phyloP scores from a whole-genome alignment of 2,888 invertebrate species.

The Cryptus armator region DNA sequence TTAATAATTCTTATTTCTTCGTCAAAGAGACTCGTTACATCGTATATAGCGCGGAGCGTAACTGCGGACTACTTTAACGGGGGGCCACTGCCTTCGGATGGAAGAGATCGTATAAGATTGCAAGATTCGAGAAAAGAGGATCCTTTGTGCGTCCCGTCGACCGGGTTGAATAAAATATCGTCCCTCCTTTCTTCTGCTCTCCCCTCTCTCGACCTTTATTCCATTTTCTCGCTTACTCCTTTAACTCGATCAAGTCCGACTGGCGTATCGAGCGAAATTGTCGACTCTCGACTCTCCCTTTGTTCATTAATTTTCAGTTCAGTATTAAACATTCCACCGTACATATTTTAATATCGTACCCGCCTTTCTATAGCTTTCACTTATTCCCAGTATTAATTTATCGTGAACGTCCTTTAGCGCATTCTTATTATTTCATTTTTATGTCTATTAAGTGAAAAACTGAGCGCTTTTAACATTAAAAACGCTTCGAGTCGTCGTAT shows the following conservation, averaged over 20 bases:
- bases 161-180: constrained; percentile 39
- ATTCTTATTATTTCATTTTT: background rate
- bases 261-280: constrained; percentile 25
- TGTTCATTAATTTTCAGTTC: constrained; percentile 12
- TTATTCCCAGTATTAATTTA: background rate
- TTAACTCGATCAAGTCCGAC: constrained; percentile 32
- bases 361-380: background rate
- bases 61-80: constrained; percentile 31
- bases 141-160: constrained; percentile 46
- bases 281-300: constrained; percentile 9
- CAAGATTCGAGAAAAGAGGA: constrained; percentile 50
- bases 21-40: constrained; percentile 55
- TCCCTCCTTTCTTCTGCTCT: constrained; percentile 8
- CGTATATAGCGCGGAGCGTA: constrained; percentile 22
- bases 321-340: constrained; percentile 11
- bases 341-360: constrained; percentile 14
- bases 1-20: constrained; percentile 49
- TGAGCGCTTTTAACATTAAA: background rate
- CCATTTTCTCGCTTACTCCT: constrained; percentile 35
- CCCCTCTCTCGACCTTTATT: constrained; percentile 12
- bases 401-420: background rate
- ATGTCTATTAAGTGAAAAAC: background rate
- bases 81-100: background rate
- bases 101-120: constrained; percentile 40
- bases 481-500: background rate